A percentile compares a stretch with the other conserved stretches of the same genome.
phyloP scores from a whole-genome alignment of 1,140 invertebrate species.

The Neodiprion fabricii region DNA sequence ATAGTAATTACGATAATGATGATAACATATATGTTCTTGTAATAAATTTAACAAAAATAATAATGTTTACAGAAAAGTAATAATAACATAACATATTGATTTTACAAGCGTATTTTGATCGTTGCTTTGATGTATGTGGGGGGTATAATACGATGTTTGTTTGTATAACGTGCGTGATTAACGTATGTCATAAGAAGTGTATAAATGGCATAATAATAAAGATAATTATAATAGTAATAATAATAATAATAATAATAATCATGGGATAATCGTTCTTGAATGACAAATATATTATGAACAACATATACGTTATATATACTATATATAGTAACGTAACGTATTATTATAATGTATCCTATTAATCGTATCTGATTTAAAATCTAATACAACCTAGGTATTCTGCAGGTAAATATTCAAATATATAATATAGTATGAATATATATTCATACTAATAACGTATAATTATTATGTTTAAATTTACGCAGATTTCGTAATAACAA shows the following conservation, averaged over 20 bases:
- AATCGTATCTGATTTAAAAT: too few relatives aligned
- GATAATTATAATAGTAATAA: too few relatives aligned
- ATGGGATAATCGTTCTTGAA: too few relatives aligned
- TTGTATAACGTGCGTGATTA: slow-evolving; percentile 16
- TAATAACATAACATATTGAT: slow-evolving; percentile 51
- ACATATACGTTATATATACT: too few relatives aligned
- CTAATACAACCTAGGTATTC: neutral
- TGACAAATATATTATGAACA: neutral
- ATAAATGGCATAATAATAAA: neutral
- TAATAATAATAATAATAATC: too few relatives aligned
- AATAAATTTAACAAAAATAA: slow-evolving; percentile 60
- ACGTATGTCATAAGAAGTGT: neutral
- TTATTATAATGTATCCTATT: neutral
- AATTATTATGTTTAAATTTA: slow-evolving; percentile 1
- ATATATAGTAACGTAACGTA: neutral
- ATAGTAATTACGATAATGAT: neutral
- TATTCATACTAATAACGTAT: slow-evolving; percentile 11
- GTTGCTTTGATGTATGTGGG: slow-evolving; percentile 57
- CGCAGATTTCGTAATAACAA: slow-evolving; percentile 10
- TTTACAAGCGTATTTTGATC: slow-evolving; percentile 64
- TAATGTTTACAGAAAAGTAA: slow-evolving; percentile 44
- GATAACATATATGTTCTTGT: slow-evolving; percentile 54
- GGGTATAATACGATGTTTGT: neutral
- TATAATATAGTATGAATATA: slow-evolving; percentile 5
- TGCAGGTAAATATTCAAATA: neutral